phyloP scores from a whole-genome alignment of 2,888 invertebrate genomes.

The Hydrotaea diabolus region DNA sequence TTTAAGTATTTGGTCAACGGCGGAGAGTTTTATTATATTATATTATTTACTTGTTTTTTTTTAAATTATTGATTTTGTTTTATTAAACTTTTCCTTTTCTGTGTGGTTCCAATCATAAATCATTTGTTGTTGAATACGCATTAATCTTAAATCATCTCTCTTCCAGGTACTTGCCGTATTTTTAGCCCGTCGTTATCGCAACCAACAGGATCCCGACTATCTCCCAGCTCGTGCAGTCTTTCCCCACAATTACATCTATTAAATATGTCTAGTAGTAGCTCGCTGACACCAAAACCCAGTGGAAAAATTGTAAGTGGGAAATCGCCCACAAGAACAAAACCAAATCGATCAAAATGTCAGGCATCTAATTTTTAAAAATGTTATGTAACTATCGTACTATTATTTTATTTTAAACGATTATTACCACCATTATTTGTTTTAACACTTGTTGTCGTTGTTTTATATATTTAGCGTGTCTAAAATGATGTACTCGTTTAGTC shows the following conservation, averaged over 20 bases:
- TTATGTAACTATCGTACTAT: not conserved
- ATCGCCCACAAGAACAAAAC: conserved; percentile 26
- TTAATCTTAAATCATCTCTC: not conserved
- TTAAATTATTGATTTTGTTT: not conserved
- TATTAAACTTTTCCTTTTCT: not conserved
- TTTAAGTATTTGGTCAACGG: no score
- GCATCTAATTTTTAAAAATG: conserved; percentile 27
- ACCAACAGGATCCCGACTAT: conserved; percentile 89
- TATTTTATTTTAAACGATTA: not conserved
- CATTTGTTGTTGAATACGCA: no score
- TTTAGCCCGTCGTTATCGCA: conserved; percentile 90
- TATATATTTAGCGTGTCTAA: conserved; percentile 19
- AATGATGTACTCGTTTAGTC: conserved; percentile 50
- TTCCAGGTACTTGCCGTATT: conserved; percentile 91
- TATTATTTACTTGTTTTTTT: not conserved
- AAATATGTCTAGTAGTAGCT: conserved; percentile 8
- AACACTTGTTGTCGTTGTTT: conserved; percentile 5
- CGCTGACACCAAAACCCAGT: not conserved
- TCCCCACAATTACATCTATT: conserved; percentile 82
- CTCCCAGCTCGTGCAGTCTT: conserved; percentile 88
- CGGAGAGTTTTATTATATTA: conserved; percentile 20
- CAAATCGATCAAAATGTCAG: conserved; percentile 16
- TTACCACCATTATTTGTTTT: conserved; percentile 42
- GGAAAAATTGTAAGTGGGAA: not conserved
- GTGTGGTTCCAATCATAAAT: no score